Conservation (phyloP, 1,140 invertebrate genomes). For the Apis cerana region DNA sequence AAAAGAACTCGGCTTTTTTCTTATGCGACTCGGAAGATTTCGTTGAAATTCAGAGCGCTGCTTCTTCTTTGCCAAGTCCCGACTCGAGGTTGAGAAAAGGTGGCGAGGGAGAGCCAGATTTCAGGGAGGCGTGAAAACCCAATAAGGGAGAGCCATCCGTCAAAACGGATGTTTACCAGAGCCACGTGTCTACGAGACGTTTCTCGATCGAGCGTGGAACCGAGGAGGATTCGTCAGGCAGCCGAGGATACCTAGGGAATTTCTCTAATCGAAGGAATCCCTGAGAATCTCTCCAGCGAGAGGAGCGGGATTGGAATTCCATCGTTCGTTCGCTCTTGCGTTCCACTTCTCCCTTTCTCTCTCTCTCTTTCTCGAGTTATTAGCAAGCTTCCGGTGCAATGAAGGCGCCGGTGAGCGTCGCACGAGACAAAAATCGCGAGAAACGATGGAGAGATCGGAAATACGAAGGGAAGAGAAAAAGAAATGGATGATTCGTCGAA, state of each 20-base stretch:
- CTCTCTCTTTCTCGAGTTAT: conserved; percentile 3
- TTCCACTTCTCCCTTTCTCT: no score
- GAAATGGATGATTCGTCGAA: background rate
- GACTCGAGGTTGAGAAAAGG: background rate
- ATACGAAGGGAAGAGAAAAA: no score
- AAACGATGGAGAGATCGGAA: background rate
- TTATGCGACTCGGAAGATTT: background rate
- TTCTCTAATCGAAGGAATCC: conserved; percentile 20
- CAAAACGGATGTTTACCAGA: conserved; percentile 33
- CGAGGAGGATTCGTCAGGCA: background rate
- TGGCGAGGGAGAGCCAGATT: conserved; percentile 4
- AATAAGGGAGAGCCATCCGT: conserved; percentile 30
- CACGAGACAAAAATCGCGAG: no score
- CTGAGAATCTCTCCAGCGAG: no score
- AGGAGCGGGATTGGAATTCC: conserved; percentile 4
- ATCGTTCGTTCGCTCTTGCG: background rate
- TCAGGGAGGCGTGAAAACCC: background rate
- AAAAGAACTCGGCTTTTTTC: background rate
- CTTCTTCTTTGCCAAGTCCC: no score
- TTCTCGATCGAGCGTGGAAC: background rate
- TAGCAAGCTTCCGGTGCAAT: no score
- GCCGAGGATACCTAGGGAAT: background rate
- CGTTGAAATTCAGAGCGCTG: conserved; percentile 9
- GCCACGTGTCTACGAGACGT: conserved; percentile 17
- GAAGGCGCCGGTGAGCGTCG: background rate